A percentile compares a stretch with the other conserved stretches of the same genome.
Conservation (phyloP, 2,113 vertebrate genomes). For the Todiramphus chloris region DNA sequence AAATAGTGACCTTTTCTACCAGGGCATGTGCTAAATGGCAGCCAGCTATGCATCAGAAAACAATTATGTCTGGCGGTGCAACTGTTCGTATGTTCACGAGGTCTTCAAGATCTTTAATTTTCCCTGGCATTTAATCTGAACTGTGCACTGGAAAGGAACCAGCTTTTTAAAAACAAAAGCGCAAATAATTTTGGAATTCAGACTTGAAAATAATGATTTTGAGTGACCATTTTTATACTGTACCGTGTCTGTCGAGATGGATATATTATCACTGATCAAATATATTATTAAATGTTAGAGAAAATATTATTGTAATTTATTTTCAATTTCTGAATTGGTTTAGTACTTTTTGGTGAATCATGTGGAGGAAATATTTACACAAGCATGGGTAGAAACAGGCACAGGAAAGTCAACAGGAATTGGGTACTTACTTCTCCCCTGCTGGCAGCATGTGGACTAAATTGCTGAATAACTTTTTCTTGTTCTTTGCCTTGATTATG, state of each 20-base stretch:
- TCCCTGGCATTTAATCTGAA: constrained; percentile 12
- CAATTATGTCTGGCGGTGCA: constrained; percentile 8
- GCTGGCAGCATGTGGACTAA: neutral
- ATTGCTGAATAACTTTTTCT: neutral
- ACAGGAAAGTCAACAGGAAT: neutral
- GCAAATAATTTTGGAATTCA: neutral
- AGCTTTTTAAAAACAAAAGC: neutral
- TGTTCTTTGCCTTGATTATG: neutral
- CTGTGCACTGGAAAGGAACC: neutral
- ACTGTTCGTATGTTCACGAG: neutral
- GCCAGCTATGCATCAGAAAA: constrained; percentile 43
- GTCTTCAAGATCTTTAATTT: constrained; percentile 29
- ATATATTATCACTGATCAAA: neutral
- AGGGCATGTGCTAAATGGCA: constrained; percentile 52
- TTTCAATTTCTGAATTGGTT: neutral
- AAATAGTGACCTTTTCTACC: constrained; percentile 36
- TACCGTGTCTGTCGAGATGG: neutral
- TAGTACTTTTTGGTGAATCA: neutral
- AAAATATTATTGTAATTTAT: neutral
- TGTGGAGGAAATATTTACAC: neutral
- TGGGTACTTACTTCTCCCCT: neutral
- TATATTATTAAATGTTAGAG: neutral
- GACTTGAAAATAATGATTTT: neutral
- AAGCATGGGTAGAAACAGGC: neutral
- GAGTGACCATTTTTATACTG: neutral